Evolutionary conservation across 1,140 invertebrate species (phyloP).

Genomic region (Sinella curviseta): DNA sequence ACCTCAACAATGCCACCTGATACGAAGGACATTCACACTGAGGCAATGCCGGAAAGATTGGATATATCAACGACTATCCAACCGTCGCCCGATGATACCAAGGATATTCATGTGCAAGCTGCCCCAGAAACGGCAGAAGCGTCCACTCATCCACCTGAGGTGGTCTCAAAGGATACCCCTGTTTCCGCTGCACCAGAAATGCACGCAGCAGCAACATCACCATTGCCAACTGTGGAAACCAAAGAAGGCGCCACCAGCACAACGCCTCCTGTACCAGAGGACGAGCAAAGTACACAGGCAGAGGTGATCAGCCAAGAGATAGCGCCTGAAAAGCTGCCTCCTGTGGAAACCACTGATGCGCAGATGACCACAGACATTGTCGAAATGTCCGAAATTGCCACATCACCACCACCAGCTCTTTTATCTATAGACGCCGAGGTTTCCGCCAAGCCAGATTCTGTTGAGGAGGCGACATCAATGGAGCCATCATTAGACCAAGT

Average conservation of each 20-base stretch:
- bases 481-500: neutral
- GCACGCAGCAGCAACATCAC: neutral
- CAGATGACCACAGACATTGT: neutral
- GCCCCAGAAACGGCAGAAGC: neutral
- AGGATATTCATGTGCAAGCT: constrained; percentile 10
- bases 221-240: neutral
- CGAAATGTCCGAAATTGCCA: neutral
- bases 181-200: neutral
- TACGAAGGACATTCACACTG: neutral
- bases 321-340: neutral
- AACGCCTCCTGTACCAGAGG: too few relatives aligned
- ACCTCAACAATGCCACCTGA: neutral
- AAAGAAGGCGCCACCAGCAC: neutral
- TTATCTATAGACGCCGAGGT: neutral
- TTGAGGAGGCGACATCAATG: neutral
- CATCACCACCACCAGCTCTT: neutral
- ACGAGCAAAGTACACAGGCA: neutral
- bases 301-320: neutral
- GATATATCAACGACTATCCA: neutral
- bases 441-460: neutral
- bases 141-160: neutral
- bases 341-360: neutral
- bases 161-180: neutral
- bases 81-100: neutral
- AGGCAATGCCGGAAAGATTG: neutral